Conservation (phyloP, 2,797 vertebrate species). For the Eulemur albifrons region DNA sequence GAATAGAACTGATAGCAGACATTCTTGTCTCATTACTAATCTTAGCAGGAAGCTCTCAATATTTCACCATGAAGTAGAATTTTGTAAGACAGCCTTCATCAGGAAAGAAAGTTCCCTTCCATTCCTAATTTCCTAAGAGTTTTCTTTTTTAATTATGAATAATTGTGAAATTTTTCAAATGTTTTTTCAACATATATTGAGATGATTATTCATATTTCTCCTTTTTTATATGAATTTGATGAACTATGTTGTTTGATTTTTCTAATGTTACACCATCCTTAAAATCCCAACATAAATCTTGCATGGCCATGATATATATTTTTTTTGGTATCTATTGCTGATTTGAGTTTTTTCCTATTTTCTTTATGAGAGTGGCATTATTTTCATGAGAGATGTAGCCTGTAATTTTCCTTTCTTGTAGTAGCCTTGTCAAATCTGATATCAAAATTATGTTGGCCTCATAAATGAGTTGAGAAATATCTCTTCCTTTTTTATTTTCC, state of each 20-base stretch:
- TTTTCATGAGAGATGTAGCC: background rate
- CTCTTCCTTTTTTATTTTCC: conserved; percentile 32
- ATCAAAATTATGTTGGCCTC: background rate
- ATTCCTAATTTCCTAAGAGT: background rate
- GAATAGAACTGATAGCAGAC: background rate
- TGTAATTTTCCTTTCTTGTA: background rate
- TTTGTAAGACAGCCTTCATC: conserved; percentile 17
- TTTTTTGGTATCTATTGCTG: background rate
- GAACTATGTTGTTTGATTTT: background rate
- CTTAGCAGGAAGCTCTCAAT: background rate
- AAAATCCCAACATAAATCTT: background rate
- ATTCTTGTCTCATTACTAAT: background rate
- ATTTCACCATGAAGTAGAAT: background rate
- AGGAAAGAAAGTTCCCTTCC: background rate
- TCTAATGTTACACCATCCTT: conserved; percentile 28
- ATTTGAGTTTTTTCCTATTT: background rate
- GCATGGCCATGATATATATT: background rate
- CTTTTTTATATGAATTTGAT: background rate
- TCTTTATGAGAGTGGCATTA: background rate
- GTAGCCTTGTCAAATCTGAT: background rate
- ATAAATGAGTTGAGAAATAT: background rate
- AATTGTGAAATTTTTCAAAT: background rate
- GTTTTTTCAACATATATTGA: background rate
- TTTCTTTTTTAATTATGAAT: background rate
- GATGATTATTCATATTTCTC: background rate